Conservation (phyloP, 2,797 vertebrate species). For the Gymnoscopelus microlampas region DNA sequence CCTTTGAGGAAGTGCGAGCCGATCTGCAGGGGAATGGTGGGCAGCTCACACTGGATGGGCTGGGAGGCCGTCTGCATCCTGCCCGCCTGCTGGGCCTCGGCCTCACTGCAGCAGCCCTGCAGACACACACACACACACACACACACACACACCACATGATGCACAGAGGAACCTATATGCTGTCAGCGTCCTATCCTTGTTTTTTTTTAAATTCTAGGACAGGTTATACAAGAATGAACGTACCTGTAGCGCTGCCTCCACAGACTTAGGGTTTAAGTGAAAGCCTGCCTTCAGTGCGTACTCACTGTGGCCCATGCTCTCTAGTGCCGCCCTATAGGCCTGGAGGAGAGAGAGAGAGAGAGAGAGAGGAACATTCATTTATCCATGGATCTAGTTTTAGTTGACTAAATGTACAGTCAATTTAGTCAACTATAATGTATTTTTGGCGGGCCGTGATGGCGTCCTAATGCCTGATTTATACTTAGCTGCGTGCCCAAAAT, state of each 20-base stretch:
- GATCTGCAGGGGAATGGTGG: conserved; percentile 96
- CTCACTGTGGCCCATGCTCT: conserved; percentile 97
- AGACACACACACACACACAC: conserved; percentile 7
- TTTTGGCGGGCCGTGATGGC: too few species aligned
- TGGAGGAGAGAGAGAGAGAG: conserved; percentile 55
- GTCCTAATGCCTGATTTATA: too few species aligned
- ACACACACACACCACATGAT: conserved; percentile 29
- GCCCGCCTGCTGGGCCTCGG: conserved; percentile 96
- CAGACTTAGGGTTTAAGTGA: conserved; percentile 95
- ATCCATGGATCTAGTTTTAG: too few species aligned
- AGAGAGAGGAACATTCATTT: conserved; percentile 15
- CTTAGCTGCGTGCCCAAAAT: too few species aligned
- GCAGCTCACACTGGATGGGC: conserved; percentile 97
- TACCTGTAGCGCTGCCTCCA: conserved; percentile 95
- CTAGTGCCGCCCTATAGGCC: conserved; percentile 95
- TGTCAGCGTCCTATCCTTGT: too few species aligned
- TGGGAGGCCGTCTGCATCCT: conserved; percentile 95
- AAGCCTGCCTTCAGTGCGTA: conserved; percentile 98
- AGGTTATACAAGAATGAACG: conserved; percentile 14
- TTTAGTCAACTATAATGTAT: too few species aligned
- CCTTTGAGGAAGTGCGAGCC: conserved; percentile 97
- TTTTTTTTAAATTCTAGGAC: too few species aligned
- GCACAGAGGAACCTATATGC: conserved; percentile 18
- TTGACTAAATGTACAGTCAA: too few species aligned
- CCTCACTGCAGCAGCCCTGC: conserved; percentile 94